Conservation (phyloP, 2,797 vertebrate species). For the Loriculus beryllinus region DNA sequence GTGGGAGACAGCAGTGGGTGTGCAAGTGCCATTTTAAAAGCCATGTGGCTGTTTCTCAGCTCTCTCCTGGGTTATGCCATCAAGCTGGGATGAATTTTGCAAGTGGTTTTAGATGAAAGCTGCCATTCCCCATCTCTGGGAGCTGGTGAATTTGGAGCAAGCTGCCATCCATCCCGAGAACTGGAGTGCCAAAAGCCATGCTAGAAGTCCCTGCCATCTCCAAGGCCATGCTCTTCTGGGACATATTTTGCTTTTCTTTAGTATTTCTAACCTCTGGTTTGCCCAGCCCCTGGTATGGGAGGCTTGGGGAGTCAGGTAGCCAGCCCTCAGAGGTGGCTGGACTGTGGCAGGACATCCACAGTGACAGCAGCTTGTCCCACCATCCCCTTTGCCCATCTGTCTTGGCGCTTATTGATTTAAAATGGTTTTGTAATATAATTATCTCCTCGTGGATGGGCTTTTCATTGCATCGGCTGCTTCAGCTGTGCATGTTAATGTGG, state of each 20-base stretch:
- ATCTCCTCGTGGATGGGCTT: neutral
- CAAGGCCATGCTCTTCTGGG: neutral
- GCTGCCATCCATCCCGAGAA: neutral
- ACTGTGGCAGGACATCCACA: neutral
- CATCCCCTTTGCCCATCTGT: neutral
- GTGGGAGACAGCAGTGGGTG: neutral
- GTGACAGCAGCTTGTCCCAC: neutral
- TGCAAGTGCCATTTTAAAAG: neutral
- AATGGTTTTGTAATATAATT: conserved; percentile 38
- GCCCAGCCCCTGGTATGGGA: neutral
- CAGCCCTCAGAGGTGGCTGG: neutral
- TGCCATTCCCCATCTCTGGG: neutral
- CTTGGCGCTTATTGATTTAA: neutral
- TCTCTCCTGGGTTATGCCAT: neutral
- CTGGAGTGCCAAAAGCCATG: neutral
- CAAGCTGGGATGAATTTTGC: neutral
- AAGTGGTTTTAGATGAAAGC: neutral
- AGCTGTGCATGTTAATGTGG: neutral
- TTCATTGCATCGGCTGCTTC: neutral
- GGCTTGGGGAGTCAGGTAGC: no score
- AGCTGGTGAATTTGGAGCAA: neutral
- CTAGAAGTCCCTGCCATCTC: neutral
- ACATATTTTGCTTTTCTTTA: neutral
- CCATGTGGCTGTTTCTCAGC: neutral
- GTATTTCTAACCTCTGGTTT: neutral